Evolutionary conservation across 2,797 vertebrate species (phyloP), one percentile per base, ranked within the genome.

Genomic region (Manis javanica): DNA sequence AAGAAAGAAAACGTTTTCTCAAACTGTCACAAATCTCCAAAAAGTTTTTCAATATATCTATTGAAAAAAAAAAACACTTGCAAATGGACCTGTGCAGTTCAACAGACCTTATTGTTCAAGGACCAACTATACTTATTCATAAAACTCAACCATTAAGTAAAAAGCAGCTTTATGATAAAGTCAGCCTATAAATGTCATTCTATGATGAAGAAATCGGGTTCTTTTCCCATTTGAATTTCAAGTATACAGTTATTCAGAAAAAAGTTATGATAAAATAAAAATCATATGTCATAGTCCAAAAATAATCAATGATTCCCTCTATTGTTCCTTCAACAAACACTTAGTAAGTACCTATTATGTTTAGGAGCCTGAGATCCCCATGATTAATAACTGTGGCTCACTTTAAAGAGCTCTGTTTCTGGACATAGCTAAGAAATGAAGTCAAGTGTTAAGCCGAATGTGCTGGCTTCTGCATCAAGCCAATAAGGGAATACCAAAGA

Each of bases 211-310:
- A 95, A 83, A 16, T 6, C 19, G 83, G 24, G 39, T 18, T 91
- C 61, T 87, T 90, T 87, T 46, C 4, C 42, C 24, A 24, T 64
- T 72, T 94, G 66, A 96, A 82, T 94, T 68, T 95, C 55, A 94
- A 66, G 57, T 15, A 66, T 63, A 14, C 26, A 75, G 90, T 49
- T 79, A 81, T 87, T 92, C 14, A 90, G 71, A 49, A 85, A 92
- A 92, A 93, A 46, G 29, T 59, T 63, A 69, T 61, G 3, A 42
- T 77, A 69, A 90, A 90, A 55, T 77, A 78, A 84, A 15, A 10
- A 64, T 96, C 37, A 77, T 42, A 64, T 74, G 37, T 61, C 10
- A n/a, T 3, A 49, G n/a, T 55, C 74, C 39, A 88, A 95, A 91
- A 90, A 55, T 63, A 92, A 66, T 29, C 1, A 4, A 18, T 87